Evolutionary conservation across 2,113 vertebrate genomes (phyloP), one percentile per base, ranked within the genome.

Genomic region (Talpa occidentalis): DNA sequence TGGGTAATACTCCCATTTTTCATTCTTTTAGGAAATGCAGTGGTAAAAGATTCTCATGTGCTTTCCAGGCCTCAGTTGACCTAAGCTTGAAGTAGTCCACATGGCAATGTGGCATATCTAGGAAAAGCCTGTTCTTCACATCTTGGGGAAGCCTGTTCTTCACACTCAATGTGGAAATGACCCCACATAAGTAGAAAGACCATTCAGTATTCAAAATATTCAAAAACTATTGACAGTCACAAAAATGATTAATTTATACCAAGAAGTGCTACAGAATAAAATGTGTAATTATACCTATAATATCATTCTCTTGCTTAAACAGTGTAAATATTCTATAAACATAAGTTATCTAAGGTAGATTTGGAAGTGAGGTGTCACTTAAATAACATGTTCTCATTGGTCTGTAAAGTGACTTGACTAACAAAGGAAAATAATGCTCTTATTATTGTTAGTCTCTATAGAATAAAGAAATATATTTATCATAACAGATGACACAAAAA

Each of bases 401-500:
- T 44, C 28, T 87, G 1, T 74, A 82, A 94, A 96, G 54, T 56
- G 42, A 3, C 11, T 92, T 79, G 17, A 54, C 83, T 92, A 76
- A 83, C 66, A 88, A 69, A 74, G 59, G 26, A 80, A 76, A 94
- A 66, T 47, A 62, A 35, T 84, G 6, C 1, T 87, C 10, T 6
- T 66, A 70, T 47, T 73, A 82, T 90, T 80, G 44, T 49, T 49
- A 70, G 11, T 90, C 6, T 77, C 22, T 42, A 52, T 24, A 87
- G 15, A 59, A 72, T 26, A 77, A 64, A 64, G 26, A 66, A 70
- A 60, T 40, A 62, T 12, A 9, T 67, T 78, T 78, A 90, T 66
- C 49, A 59, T 92, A 81, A 88, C 92, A 88, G 19, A 19, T 37
- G 6, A 66, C 44, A 77, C 14, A 59, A 21, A 73, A 66, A 59